A percentile compares a stretch with the other conserved stretches of the same genome.
These are phyloP conservation scores for Porites rus DNA, from an alignment of 92 coral and sea anemone species.

Conservation along the genomic window DNA sequence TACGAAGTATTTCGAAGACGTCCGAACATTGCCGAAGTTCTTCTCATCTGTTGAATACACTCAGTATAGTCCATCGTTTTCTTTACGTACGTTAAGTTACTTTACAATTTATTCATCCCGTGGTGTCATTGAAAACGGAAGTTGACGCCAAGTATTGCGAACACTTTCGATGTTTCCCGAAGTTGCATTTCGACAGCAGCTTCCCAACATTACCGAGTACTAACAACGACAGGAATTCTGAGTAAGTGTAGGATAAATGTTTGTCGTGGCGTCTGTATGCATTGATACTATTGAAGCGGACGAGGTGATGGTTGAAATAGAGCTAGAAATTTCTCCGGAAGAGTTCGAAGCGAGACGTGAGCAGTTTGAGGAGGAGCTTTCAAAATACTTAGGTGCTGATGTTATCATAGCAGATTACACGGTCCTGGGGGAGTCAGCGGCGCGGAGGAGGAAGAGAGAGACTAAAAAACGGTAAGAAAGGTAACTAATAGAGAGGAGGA, in stretches of 20 bases:
- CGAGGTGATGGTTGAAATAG: constrained; percentile 62
- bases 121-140: no score
- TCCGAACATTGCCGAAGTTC: neutral
- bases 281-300: constrained; percentile 69
- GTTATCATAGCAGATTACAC: constrained; percentile 50
- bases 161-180: no score
- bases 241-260: no score
- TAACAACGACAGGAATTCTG: no score
- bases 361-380: constrained; percentile 49
- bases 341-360: constrained; percentile 62
- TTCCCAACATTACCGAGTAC: no score
- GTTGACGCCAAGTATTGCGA: no score
- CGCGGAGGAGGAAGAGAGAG: constrained; percentile 57
- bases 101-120: no score
- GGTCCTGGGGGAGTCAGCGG: constrained; percentile 3
- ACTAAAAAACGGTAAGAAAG: constrained; percentile 49
- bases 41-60: no score
- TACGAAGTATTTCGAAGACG: neutral
- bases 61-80: no score
- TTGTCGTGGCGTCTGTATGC: constrained; percentile 29
- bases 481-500: no score
- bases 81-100: no score
- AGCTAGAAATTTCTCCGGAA: constrained; percentile 65
- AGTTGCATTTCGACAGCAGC: no score
- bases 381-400: constrained; percentile 61